Base-by-base conservation (phyloP, 2,113 vertebrate genomes). In the Odobenus rosmarus region DNA sequence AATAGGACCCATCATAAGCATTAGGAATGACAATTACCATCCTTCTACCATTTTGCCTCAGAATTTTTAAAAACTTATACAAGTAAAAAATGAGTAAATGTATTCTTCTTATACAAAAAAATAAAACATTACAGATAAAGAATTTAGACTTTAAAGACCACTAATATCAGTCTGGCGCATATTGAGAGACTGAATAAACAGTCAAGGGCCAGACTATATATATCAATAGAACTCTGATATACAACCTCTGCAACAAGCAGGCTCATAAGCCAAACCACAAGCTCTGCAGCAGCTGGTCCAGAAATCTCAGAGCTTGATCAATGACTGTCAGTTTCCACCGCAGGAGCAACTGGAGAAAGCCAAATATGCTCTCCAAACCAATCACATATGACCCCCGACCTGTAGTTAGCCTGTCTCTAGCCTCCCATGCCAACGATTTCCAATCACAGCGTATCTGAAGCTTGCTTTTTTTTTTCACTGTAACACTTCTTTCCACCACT, bases 1-100 rank as follows among this genome's bases (percentile, higher is more conserved):
- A 87, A 89, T 77, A 59, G 31, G 15, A 62, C 12, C 42, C 67
- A 64, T 81, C 2, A 3, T 57, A 80, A 95, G 53, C 23, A 81
- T 80, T 92, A 94, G 72, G 51, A 94, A 93, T 95, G 42, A 61
- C 24, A 83, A 21, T 72, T 67, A 31, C 3, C 7, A 19, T 51
- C 33, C 26, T 89, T 51, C 55, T 51, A 74, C 62, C 19, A 87
- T 93, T 89, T 95, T 72, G 23, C 72, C 89, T 92, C 36, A 95
- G 79, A 53, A 89, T 72, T 83, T 80, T 1, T 55, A 36, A 76
- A 64, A 81, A 42, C 53, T 49, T 46, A 39, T 72, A 42, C 61
- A 86, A 55, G 14, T 93, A 53, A 86, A 92, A 95, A 61, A 67
- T 33, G 16, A 83, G 26, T 87, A 62, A 90, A 46, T 81, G 28